Base-by-base conservation (phyloP, 2,888 invertebrate genomes). In the Abscondita cerata region DNA sequence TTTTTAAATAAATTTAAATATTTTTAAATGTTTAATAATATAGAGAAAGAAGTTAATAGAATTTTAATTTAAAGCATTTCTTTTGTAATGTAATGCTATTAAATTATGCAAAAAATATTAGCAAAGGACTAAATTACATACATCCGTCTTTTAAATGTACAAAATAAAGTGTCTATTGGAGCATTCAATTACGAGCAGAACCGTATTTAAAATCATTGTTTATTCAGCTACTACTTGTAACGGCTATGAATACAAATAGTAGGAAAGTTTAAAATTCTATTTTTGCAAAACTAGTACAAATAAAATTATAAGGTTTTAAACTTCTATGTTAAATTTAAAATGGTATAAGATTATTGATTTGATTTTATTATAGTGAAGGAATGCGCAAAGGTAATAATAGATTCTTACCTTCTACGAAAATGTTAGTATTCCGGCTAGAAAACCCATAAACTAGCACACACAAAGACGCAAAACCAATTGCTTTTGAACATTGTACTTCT, bases 351-450 rank as follows among this genome's bases (percentile, higher is more conserved):
- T 57, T 58, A 58, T 62, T 13, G 31, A 51, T 51, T 16, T 59
- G 57, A 62, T 62, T 57, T 36, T 53, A 50, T 9, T 19, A 38
- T 25, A 55, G 40, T 19, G 33, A 55, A 19, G 50, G 50, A 62
- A 54, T 56, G 47, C 55, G 52, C 55, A 33, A 56, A 51, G 60
- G 36, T 62, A 62, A 51, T 52, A 58, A 15, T 62, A 57, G 38
- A 58, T 59, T 51, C 62, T 62, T 62, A 62, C 62, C 62, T 58
- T 62, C 54, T 11, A 59, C 55, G 34, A 58, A 62, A 59, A 62
- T 20, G 52, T 31, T 51, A 53, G 62, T 58, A 62, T 62, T 62
- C 53, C 62, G 57, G 47, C 44, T 48, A 47, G 57, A 47, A 56
- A 56, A 52, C 34, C 33, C 52, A 53, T 57, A 62, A 57, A 58